These are phyloP conservation scores for Chironomus striatipennis DNA, from an alignment of 1,140 invertebrate species.

Conservation along the genomic window DNA sequence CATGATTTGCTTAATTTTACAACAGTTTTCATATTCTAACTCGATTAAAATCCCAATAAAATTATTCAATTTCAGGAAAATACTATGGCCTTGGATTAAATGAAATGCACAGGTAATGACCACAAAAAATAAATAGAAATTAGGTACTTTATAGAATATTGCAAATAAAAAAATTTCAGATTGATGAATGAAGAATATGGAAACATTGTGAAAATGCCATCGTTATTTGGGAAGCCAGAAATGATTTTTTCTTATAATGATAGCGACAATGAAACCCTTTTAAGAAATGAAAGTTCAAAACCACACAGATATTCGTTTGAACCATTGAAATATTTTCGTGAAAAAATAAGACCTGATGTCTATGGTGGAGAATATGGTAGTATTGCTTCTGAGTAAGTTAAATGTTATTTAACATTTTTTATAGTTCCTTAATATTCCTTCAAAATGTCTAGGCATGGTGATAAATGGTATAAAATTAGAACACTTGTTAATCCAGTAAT, in stretches of 20 bases:
- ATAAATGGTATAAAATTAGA: slow-evolving; percentile 28
- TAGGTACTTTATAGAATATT: no score
- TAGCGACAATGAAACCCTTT: slow-evolving; percentile 27
- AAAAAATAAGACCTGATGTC: slow-evolving; percentile 26
- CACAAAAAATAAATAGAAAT: neutral
- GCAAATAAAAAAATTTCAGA: neutral
- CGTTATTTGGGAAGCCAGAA: slow-evolving; percentile 20
- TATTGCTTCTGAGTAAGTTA: slow-evolving; percentile 18
- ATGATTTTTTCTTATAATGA: slow-evolving; percentile 26
- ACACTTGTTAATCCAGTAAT: slow-evolving; percentile 34
- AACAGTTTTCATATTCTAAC: no score
- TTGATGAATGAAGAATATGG: slow-evolving; percentile 26
- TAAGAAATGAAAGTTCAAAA: slow-evolving; percentile 26
- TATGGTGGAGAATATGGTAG: slow-evolving; percentile 25
- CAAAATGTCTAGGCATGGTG: slow-evolving; percentile 25
- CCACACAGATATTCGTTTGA: slow-evolving; percentile 24
- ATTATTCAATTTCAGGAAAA: neutral
- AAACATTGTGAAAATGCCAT: slow-evolving; percentile 24
- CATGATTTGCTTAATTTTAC: no score
- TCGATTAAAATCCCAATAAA: no score
- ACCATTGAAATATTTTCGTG: slow-evolving; percentile 27
- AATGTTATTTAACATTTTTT: neutral
- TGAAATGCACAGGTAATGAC: neutral
- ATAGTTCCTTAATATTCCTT: no score
- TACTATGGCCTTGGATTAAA: neutral